Conservation (phyloP, 2,888 invertebrate genomes). For the Eudasyphora cyanicolor region DNA sequence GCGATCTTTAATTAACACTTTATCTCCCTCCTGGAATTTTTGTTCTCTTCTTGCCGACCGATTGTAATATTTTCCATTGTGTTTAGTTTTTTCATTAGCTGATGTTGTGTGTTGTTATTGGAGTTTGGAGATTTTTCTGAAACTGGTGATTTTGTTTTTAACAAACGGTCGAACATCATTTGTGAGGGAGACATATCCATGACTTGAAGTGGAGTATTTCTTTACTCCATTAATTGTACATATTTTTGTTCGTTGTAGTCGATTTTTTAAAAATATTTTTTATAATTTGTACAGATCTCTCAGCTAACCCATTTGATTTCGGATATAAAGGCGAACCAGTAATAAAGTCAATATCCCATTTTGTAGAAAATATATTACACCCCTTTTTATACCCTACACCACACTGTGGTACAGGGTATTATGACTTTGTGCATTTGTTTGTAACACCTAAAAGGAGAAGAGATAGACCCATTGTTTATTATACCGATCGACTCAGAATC, state of each 20-base stretch:
- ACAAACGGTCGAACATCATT: conserved; percentile 7
- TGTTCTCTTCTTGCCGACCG: background rate
- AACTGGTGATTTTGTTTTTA: background rate
- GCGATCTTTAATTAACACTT: no score
- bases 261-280: background rate
- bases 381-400: no score
- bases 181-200: background rate
- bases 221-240: no score
- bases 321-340: no score
- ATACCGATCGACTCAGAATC: no score
- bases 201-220: background rate
- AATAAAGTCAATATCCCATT: background rate
- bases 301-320: background rate
- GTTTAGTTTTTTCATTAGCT: background rate
- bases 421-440: no score
- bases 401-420: no score
- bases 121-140: background rate
- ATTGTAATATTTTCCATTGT: background rate
- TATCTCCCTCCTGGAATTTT: conserved; percentile 6
- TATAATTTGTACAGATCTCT: background rate
- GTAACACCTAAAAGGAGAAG: no score
- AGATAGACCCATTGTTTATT: no score
- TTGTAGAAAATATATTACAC: background rate
- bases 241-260: background rate
- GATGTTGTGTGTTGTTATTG: no score